These are phyloP conservation scores for Drosophila miranda DNA, from an alignment of 1,140 invertebrate genomes.

Conservation along the genomic window DNA sequence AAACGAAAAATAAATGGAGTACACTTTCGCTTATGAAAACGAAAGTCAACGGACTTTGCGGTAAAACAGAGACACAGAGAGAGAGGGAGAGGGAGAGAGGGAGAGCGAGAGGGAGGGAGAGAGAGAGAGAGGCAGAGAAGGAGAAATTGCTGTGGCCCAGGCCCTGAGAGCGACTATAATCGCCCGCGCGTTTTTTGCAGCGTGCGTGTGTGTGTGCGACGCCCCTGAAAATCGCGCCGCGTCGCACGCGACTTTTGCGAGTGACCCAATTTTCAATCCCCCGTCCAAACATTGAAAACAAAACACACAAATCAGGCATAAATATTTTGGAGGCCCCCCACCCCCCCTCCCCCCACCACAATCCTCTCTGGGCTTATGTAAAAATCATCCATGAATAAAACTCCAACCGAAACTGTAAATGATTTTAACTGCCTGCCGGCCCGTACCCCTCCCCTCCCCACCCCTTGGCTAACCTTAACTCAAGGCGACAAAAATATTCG, in stretches of 20 bases:
- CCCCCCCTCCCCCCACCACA: constrained; percentile 48
- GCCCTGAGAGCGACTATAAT: constrained; percentile 36
- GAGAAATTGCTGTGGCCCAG: constrained; percentile 67
- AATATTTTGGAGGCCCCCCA: constrained; percentile 75
- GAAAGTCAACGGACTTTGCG: constrained; percentile 76
- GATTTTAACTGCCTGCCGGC: constrained; percentile 38
- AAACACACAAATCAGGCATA: constrained; percentile 56
- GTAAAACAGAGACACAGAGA: constrained; percentile 11
- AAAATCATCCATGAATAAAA: constrained; percentile 45
- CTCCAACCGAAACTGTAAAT: constrained; percentile 34
- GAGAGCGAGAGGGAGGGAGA: constrained; percentile 8
- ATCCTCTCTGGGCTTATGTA: constrained; percentile 44
- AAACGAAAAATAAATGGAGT: constrained; percentile 77
- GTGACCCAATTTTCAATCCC: constrained; percentile 70
- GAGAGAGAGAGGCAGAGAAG: constrained; percentile 15
- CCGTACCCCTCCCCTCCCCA: no score
- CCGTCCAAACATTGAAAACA: constrained; percentile 69
- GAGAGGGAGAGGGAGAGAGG: background rate
- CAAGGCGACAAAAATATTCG: constrained; percentile 65
- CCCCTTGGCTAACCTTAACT: constrained; percentile 53
- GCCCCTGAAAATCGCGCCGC: constrained; percentile 62
- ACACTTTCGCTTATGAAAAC: constrained; percentile 81
- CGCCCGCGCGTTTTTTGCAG: constrained; percentile 27
- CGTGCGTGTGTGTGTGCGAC: background rate
- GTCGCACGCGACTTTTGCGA: constrained; percentile 69